Evolutionary conservation across 1,140 invertebrate genomes (phyloP).

Genomic region (Bombus turneri): DNA sequence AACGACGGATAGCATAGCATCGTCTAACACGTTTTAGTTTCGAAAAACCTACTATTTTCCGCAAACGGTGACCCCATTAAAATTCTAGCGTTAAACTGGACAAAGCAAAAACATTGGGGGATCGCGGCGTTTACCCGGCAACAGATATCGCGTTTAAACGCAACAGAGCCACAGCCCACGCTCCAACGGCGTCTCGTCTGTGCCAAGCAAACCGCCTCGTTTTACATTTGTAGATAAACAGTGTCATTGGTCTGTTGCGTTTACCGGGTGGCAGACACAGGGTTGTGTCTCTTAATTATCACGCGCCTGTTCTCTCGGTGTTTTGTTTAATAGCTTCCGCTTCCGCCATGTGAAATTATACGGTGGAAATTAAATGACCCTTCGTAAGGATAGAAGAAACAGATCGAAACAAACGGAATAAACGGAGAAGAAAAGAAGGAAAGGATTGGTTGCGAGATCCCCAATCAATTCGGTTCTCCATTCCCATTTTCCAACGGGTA

Average conservation of each 20-base stretch:
- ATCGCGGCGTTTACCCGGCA: too few relatives aligned
- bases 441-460: background rate
- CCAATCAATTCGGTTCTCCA: slow-evolving; percentile 38
- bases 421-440: background rate
- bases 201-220: slow-evolving; percentile 22
- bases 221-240: slow-evolving; percentile 33
- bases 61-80: background rate
- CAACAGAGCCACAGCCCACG: background rate
- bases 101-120: background rate
- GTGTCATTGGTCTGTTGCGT: background rate
- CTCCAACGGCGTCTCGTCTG: too few relatives aligned
- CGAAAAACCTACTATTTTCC: background rate
- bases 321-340: slow-evolving; percentile 16
- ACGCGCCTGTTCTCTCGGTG: background rate
- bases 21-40: background rate
- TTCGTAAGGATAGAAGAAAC: background rate
- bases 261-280: background rate
- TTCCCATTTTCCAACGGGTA: slow-evolving; percentile 9
- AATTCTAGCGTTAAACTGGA: background rate
- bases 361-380: background rate
- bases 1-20: too few relatives aligned
- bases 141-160: background rate
- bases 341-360: background rate
- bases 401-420: background rate
- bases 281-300: slow-evolving; percentile 39